phyloP scores from a whole-genome alignment of 1,140 invertebrate species.

The Apolygus lucorum region DNA sequence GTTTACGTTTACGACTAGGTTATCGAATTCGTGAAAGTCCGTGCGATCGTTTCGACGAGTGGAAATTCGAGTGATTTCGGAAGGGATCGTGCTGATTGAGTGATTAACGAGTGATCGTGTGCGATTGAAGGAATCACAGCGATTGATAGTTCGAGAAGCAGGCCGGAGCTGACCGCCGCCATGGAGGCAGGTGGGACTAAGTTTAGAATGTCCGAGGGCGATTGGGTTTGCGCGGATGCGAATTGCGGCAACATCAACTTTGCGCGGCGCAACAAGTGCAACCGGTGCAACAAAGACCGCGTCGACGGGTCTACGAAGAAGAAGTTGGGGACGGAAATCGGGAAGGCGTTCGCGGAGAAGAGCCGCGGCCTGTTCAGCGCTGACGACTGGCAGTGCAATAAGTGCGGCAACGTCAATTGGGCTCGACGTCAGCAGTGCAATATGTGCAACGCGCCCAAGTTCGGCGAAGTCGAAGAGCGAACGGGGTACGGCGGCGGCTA shows the following conservation, averaged over 20 bases:
- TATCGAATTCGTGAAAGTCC: neutral
- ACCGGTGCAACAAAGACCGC: slow-evolving; percentile 69
- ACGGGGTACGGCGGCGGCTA: slow-evolving; percentile 66
- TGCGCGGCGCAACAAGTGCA: slow-evolving; percentile 78
- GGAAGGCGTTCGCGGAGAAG: slow-evolving; percentile 95
- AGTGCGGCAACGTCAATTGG: slow-evolving; percentile 99
- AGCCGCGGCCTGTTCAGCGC: slow-evolving; percentile 95
- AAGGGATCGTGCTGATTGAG: too few relatives aligned
- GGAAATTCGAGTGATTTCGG: too few relatives aligned
- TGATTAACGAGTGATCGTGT: too few relatives aligned
- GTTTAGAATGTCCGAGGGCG: slow-evolving; percentile 40
- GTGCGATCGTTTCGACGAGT: too few relatives aligned
- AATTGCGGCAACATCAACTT: slow-evolving; percentile 85
- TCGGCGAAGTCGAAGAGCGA: slow-evolving; percentile 76
- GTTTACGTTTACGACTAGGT: neutral
- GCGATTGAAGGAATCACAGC: too few relatives aligned
- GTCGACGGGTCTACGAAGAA: slow-evolving; percentile 54
- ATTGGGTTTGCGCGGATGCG: slow-evolving; percentile 49
- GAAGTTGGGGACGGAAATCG: slow-evolving; percentile 92
- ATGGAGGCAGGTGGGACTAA: slow-evolving; percentile 22
- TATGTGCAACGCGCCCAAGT: slow-evolving; percentile 97
- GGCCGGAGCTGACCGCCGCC: too few relatives aligned
- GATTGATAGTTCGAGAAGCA: too few relatives aligned
- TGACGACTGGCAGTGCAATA: slow-evolving; percentile 99
- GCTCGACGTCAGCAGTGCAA: slow-evolving; percentile 92